Percentiles rank a stretch among this genome's conserved stretches.
phyloP scores from a whole-genome alignment of 2,113 vertebrate species.

The Psammodynastes pulverulentus region DNA sequence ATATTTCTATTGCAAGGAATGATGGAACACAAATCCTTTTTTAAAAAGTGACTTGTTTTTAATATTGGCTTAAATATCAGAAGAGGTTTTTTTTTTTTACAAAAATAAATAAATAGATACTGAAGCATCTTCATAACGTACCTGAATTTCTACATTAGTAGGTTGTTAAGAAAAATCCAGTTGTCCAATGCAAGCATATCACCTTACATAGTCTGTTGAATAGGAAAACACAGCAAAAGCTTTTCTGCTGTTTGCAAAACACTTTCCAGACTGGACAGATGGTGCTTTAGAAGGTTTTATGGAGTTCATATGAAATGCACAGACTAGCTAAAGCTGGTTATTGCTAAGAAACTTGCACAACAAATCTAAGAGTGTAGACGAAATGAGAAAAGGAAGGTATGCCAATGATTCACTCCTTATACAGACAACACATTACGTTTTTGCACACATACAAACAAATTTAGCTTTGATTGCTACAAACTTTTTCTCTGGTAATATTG shows the following conservation, averaged over 20 bases:
- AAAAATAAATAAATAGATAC: not conserved
- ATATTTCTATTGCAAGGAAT: not conserved
- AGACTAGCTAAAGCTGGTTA: constrained; percentile 37
- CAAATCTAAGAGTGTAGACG: not conserved
- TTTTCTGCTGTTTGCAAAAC: constrained; percentile 66
- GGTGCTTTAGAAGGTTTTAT: constrained; percentile 16
- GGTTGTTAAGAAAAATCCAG: constrained; percentile 27
- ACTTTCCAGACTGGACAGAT: constrained; percentile 44
- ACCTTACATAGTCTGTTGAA: constrained; percentile 44
- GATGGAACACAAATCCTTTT: not conserved
- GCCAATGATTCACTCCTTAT: not conserved
- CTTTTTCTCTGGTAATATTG: no score
- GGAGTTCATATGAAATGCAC: constrained; percentile 41
- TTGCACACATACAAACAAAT: not conserved
- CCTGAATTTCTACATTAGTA: not conserved
- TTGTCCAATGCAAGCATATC: constrained; percentile 14
- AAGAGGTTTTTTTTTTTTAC: not conserved
- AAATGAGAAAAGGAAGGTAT: not conserved
- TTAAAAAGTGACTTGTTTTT: not conserved
- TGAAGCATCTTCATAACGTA: not conserved
- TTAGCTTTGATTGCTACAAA: not conserved
- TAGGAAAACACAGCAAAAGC: constrained; percentile 52
- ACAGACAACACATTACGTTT: not conserved
- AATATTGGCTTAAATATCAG: not conserved
- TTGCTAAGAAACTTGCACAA: not conserved